A percentile compares a stretch with the other conserved stretches of the same genome.
phyloP scores from a whole-genome alignment of 2,888 invertebrate species.

The Metallyticus violacea region DNA sequence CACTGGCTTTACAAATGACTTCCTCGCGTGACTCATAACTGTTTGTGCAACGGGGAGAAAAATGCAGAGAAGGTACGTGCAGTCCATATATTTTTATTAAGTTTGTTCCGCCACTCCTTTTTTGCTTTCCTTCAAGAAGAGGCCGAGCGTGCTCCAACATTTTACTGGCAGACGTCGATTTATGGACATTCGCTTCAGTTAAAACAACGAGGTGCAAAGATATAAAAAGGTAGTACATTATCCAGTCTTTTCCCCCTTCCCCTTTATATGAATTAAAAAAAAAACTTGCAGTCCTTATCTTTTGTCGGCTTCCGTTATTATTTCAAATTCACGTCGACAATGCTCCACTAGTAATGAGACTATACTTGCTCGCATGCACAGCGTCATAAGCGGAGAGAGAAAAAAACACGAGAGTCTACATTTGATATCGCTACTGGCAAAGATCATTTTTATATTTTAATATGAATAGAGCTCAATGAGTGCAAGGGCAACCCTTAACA shows the following conservation, averaged over 20 bases:
- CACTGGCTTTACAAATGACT: not conserved
- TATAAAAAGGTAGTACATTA: not conserved
- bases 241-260: not conserved
- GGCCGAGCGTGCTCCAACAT: no score
- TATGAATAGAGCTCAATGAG: no score
- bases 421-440: no score
- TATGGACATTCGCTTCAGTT: not conserved
- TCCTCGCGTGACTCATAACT: not conserved
- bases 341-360: no score
- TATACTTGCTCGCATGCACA: no score
- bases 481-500: no score
- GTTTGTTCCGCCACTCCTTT: not conserved
- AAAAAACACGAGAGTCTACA: no score
- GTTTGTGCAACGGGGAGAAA: not conserved
- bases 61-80: not conserved
- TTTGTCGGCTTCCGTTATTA: no score
- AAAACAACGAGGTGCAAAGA: not conserved
- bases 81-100: not conserved
- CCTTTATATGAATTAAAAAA: not conserved
- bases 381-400: no score
- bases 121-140: not conserved
- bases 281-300: not conserved
- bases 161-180: not conserved
- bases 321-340: no score
- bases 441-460: no score